Base-by-base conservation (phyloP, 2,113 vertebrate genomes). In the Podarcis muralis region DNA sequence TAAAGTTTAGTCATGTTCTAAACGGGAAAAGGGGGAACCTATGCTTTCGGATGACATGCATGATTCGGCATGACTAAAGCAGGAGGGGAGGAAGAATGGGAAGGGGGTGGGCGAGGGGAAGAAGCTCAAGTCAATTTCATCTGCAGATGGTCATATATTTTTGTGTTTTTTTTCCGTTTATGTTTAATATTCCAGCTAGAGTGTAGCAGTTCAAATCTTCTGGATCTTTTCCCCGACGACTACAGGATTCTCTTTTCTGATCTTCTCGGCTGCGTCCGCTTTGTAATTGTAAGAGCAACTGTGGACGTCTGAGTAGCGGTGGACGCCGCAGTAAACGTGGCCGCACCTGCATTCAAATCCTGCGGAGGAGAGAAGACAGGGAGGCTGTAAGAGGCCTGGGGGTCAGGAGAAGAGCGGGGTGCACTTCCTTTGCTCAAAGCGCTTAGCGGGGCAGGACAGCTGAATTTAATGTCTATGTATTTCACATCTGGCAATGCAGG, bases 221-320 rank as follows among this genome's bases (percentile, higher is more conserved):
- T 98, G 96, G 93, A 98, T 98, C 96, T 98, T 98, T 96, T 98
- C 98, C 32, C 98, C 98, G 90, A 98, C 97, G 85, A 98, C 96
- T 94, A 98, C 97, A 68, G 98, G 98, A 94, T 98, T 98, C 96
- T 98, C 98, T 97, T 98, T 98, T 96, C 98, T 97, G 96, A 98
- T 98, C 94, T 98, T 98, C 96, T 98, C 98, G 86, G 98, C 98
- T 87, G 98, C 98, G 76, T 98, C 98, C 11, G 98, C 97, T 97
- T 98, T 98, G 96, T 98, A 98, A 95, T 98, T 97, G 92, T 98
- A 98, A 94, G 97, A 97, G 93, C 98, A 98, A 93, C 94, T 97
- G 97, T 98, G 98, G 88, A 98, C 95, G 68, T 98, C 98, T 87
- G 98, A 98, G 90, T 98, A 98, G 90, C 98, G 97, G 91, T 98